These are phyloP conservation scores for Arothron firmamentum DNA, from an alignment of 2,113 vertebrate species.

Conservation along the genomic window DNA sequence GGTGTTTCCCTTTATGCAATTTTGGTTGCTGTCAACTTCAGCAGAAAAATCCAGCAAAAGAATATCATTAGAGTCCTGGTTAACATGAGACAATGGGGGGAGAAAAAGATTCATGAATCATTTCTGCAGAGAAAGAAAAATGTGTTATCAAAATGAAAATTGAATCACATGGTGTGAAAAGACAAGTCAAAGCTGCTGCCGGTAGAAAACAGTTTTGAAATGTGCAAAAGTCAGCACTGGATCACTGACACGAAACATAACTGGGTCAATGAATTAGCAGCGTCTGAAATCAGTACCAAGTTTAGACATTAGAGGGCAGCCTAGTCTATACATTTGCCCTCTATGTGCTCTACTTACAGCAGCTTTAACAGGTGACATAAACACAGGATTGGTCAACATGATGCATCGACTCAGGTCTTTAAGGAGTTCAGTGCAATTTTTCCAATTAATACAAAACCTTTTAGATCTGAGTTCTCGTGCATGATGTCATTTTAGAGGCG, in stretches of 20 bases:
- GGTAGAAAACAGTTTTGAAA: slow-evolving; percentile 5
- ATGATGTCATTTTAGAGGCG: slow-evolving; percentile 21
- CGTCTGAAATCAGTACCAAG: not conserved
- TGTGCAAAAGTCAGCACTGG: not conserved
- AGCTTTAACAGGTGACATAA: slow-evolving; percentile 47
- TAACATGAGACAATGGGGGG: slow-evolving; percentile 67
- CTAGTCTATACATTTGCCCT: not conserved
- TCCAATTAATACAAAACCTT: not conserved
- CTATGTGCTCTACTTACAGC: slow-evolving; percentile 28
- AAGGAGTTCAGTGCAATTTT: slow-evolving; percentile 14
- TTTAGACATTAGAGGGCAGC: not conserved
- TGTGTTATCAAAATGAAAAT: slow-evolving; percentile 48
- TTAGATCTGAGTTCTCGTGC: slow-evolving; percentile 49
- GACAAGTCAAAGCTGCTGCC: slow-evolving; percentile 53
- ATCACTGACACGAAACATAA: not conserved
- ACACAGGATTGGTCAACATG: slow-evolving; percentile 31
- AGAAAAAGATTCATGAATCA: slow-evolving; percentile 50
- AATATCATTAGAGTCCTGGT: slow-evolving; percentile 90
- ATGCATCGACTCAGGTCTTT: slow-evolving; percentile 40
- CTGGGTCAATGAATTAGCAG: not conserved
- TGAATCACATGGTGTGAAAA: slow-evolving; percentile 40
- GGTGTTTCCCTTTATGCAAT: slow-evolving; percentile 84
- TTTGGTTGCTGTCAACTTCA: slow-evolving; percentile 92
- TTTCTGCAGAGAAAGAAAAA: slow-evolving; percentile 29
- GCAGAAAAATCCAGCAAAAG: slow-evolving; percentile 94